Evolutionary conservation across 2,888 invertebrate genomes (phyloP), one percentile per base, ranked within the genome.

Genomic region (Spisula solida): DNA sequence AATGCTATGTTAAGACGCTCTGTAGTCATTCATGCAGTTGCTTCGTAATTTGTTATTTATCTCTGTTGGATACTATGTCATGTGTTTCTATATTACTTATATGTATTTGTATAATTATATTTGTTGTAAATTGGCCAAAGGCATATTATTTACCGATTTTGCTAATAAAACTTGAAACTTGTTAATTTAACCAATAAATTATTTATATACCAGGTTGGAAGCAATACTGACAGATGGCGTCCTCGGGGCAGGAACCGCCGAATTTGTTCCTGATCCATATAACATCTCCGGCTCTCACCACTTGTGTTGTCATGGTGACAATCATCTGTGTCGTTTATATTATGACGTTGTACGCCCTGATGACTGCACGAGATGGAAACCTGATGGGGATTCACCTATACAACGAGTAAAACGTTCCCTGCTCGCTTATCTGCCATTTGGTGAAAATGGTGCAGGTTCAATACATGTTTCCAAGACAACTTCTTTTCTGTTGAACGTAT

Each of bases 281-380:
- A 75, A 84, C 25, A 78, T 70, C 8, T 25, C 48, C 20, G 31
- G 75, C 1, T 78, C n/a, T 12, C 51, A 51, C 48, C 18, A 75
- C 31, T 18, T 51, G 48, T 84, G 84, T 78, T 84, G 84, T 20
- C 20, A 14, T 31, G 84, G 60, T 66, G 56, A 84, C 55, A 29
- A 75, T 31, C 75, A 84, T 31, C 70, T 87, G 12, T 87, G 87
- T 80, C 47, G 48, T 16, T 79, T 79, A 18, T 87, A 60, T 47
- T 87, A 82, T 31, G 87, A 87, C 31, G 82, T 87, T 34, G 41
- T 31, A 16, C 87, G 80, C 0, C 82, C 87, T 25, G 83, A 87
- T 80, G 83, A 87, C 47, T 87, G 87, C 51, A 79, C 56, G 1
- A 60, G 87, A 34, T 82, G 41, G 29, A 82, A 18, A 4, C 60